Conservation (phyloP, 2,888 invertebrate genomes). For the Augiades crinisus region DNA sequence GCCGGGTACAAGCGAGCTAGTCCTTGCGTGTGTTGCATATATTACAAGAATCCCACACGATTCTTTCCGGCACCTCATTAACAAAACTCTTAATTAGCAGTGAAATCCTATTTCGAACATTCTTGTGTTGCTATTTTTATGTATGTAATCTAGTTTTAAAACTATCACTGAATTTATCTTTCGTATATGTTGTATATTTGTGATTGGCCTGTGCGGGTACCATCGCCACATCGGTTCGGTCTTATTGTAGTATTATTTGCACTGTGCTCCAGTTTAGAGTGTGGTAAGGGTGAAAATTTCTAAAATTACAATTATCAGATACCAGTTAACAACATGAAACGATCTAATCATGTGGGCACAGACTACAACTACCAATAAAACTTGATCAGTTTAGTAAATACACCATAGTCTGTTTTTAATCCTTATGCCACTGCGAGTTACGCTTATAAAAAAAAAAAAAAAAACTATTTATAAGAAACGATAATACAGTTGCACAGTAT, state of each 20-base stretch:
- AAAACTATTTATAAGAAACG: not conserved
- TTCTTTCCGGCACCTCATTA: not conserved
- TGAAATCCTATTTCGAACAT: not conserved
- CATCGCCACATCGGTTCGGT: no score
- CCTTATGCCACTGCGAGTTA: not conserved
- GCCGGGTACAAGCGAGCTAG: not conserved
- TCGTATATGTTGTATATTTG: no score
- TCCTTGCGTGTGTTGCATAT: not conserved
- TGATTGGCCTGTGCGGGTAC: no score
- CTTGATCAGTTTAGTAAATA: no score
- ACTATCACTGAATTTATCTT: not conserved
- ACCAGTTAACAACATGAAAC: no score
- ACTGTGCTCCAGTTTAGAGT: no score
- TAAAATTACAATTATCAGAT: no score
- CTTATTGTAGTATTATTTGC: no score
- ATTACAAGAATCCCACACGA: constrained; percentile 1
- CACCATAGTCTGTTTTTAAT: no score
- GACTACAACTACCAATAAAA: no score
- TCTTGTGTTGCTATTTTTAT: not conserved
- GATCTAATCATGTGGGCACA: no score
- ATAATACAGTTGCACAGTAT: not conserved
- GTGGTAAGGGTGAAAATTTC: no score
- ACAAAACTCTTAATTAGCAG: not conserved
- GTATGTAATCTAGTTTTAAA: not conserved
- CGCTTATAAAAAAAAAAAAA: not conserved